These are phyloP conservation scores for Myanophis thanlyinensis DNA, from an alignment of 2,113 vertebrate genomes.

Conservation along the genomic window DNA sequence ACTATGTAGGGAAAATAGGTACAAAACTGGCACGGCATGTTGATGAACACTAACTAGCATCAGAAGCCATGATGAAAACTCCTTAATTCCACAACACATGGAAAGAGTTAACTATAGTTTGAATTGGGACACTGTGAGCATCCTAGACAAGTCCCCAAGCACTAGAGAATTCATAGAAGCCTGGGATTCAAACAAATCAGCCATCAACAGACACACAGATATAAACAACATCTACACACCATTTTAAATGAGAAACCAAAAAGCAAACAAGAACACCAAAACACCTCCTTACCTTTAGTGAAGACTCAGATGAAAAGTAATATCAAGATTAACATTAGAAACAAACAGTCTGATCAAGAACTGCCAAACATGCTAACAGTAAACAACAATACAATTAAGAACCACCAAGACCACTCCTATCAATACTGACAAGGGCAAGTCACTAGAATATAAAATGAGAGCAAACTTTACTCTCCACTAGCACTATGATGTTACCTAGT, in stretches of 20 bases:
- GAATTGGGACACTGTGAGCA: neutral
- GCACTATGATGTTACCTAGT: neutral
- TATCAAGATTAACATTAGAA: neutral
- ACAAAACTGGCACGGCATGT: neutral
- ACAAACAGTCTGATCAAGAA: neutral
- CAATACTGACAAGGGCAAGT: neutral
- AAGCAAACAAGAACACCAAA: neutral
- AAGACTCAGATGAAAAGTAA: neutral
- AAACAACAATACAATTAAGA: neutral
- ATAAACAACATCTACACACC: neutral
- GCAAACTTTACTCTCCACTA: neutral
- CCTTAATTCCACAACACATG: neutral
- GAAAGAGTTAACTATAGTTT: neutral
- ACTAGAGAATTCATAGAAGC: neutral
- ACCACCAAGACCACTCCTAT: neutral
- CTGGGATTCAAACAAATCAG: neutral
- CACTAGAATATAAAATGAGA: neutral
- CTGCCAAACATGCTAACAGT: neutral
- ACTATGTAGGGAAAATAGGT: neutral
- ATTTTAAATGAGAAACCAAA: neutral
- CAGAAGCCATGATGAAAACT: neutral
- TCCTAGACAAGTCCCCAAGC: neutral
- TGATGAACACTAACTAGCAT: neutral
- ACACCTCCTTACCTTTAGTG: neutral
- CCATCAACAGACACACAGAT: neutral